Evolutionary conservation across 2,888 invertebrate genomes (phyloP).

Genomic region (Zaprionus bogoriensis): DNA sequence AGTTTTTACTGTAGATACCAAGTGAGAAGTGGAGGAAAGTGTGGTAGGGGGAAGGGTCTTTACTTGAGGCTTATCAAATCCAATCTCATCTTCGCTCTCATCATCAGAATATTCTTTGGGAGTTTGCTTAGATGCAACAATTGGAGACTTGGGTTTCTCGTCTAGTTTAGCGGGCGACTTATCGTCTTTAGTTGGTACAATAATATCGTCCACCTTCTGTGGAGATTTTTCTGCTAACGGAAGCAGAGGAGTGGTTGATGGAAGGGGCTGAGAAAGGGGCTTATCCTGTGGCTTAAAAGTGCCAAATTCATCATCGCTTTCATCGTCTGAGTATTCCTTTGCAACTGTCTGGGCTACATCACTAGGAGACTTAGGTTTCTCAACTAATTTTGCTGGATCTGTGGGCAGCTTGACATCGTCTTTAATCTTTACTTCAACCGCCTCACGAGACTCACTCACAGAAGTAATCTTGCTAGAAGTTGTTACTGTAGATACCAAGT

Average conservation of each 20-base stretch:
- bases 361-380: conserved; percentile 3
- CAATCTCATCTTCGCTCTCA: conserved; percentile 10
- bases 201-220: conserved; percentile 1
- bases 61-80: not conserved
- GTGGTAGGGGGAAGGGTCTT: not conserved
- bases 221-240: conserved; percentile 8
- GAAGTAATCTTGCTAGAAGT: not conserved
- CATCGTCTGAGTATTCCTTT: conserved; percentile 7
- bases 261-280: not conserved
- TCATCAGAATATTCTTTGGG: conserved; percentile 14
- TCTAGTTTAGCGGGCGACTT: conserved; percentile 7
- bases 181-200: not conserved
- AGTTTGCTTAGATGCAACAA: not conserved
- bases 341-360: conserved; percentile 9
- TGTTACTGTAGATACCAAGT: not conserved
- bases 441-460: not conserved
- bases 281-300: conserved; percentile 6
- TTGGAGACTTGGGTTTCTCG: conserved; percentile 19
- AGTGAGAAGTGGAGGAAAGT: too few species aligned
- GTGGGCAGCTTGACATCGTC: not conserved
- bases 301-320: conserved; percentile 2
- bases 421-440: not conserved
- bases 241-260: not conserved
- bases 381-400: not conserved
- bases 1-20: not conserved